phyloP scores from a whole-genome alignment of 1,140 invertebrate genomes.

The Anadara kagoshimensis region DNA sequence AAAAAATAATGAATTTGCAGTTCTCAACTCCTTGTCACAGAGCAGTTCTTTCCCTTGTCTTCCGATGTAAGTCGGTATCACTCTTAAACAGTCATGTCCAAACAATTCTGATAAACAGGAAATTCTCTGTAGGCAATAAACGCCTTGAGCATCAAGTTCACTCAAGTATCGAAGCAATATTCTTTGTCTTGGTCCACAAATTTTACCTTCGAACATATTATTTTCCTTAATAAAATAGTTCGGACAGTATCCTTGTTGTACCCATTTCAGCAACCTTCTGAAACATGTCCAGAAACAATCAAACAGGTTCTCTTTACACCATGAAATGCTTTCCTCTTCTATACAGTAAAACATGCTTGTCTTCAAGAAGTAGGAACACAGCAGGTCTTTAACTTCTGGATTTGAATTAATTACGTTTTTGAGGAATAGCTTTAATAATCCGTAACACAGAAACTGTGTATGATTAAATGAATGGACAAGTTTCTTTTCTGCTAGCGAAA shows the following conservation, averaged over 20 bases:
- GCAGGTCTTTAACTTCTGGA: background rate
- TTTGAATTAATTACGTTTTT: background rate
- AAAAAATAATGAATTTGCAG: no score
- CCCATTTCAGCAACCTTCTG: background rate
- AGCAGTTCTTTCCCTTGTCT: no score
- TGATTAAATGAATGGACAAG: conserved; percentile 3
- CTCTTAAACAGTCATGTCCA: no score
- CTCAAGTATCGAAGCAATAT: no score
- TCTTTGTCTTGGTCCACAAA: background rate
- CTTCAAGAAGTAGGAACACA: conserved; percentile 10
- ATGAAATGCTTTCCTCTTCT: background rate
- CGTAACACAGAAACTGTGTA: background rate
- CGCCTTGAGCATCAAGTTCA: no score
- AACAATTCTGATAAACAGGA: no score
- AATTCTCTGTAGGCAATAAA: no score
- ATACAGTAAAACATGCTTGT: background rate
- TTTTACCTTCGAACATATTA: background rate
- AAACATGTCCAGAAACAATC: background rate
- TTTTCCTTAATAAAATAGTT: conserved; percentile 5
- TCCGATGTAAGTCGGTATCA: no score
- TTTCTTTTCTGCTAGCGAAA: background rate
- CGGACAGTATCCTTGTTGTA: background rate
- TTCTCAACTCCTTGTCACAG: no score
- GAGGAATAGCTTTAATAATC: background rate
- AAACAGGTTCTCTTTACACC: background rate